Percentiles rank a stretch among this genome's conserved stretches.
Conservation (phyloP, 2,888 invertebrate species). For the Ctenicera cuprea region DNA sequence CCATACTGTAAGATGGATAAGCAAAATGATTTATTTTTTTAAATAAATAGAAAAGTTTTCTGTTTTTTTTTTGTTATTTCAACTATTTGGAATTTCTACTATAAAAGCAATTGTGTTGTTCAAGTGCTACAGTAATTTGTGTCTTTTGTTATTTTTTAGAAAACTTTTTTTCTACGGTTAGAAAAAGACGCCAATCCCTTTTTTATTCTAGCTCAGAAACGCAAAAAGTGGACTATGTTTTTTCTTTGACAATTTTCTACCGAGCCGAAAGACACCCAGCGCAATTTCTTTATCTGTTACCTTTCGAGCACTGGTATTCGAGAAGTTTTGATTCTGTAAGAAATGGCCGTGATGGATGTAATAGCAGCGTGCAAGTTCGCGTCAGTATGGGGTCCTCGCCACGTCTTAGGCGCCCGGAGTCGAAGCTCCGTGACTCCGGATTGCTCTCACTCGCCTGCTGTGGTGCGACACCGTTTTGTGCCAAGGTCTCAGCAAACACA, state of each 20-base stretch:
- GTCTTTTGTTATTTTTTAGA: too few relatives aligned
- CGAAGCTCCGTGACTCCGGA: slow-evolving; percentile 18
- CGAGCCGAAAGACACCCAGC: neutral
- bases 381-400: slow-evolving; percentile 36
- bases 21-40: too few relatives aligned
- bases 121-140: too few relatives aligned
- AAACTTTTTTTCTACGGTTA: too few relatives aligned
- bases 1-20: too few relatives aligned
- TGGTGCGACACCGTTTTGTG: slow-evolving; percentile 34
- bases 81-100: too few relatives aligned
- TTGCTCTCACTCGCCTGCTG: slow-evolving; percentile 32
- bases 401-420: slow-evolving; percentile 24
- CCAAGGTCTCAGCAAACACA: slow-evolving; percentile 39
- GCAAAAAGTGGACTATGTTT: neutral
- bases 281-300: slow-evolving; percentile 7
- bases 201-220: too few relatives aligned
- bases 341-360: slow-evolving; percentile 17
- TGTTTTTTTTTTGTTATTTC: too few relatives aligned
- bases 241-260: neutral
- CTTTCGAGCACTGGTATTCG: neutral
- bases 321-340: neutral
- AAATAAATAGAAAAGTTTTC: too few relatives aligned
- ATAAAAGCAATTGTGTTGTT: too few relatives aligned
- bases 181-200: too few relatives aligned
- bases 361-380: slow-evolving; percentile 15